These are phyloP conservation scores for Drosophila gaucha DNA, from an alignment of 2,888 invertebrate genomes.

Conservation along the genomic window DNA sequence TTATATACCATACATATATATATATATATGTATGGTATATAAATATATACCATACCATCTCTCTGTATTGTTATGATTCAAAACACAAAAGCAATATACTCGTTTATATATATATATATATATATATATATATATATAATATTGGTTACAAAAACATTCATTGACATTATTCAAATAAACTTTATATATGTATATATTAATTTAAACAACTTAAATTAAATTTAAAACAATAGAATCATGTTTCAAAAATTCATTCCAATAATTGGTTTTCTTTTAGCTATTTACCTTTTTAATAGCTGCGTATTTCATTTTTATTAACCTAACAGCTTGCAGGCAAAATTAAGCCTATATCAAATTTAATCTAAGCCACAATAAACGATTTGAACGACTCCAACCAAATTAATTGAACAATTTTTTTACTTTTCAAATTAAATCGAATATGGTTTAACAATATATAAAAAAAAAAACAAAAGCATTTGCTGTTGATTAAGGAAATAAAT, in stretches of 20 bases:
- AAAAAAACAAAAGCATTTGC: slow-evolving; percentile 11
- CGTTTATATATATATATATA: too few relatives aligned
- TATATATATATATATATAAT: too few relatives aligned
- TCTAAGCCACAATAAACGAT: not conserved
- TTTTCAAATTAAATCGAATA: slow-evolving; percentile 16
- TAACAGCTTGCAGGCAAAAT: too few relatives aligned
- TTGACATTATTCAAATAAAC: too few relatives aligned
- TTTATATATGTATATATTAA: too few relatives aligned
- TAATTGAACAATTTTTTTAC: slow-evolving; percentile 12
- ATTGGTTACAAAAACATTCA: too few relatives aligned
- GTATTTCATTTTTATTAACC: not conserved
- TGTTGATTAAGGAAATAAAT: slow-evolving; percentile 43
- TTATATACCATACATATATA: too few relatives aligned
- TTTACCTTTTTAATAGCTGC: not conserved
- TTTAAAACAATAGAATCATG: not conserved
- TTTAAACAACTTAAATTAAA: not conserved
- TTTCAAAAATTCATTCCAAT: not conserved
- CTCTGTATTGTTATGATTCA: too few relatives aligned
- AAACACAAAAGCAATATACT: too few relatives aligned
- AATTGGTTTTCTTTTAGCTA: not conserved
- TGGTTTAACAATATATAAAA: not conserved
- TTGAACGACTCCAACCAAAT: slow-evolving; percentile 8
- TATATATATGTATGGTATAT: too few relatives aligned
- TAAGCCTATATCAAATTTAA: not conserved
- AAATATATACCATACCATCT: too few relatives aligned